A percentile compares a stretch with the other conserved stretches of the same genome.
phyloP scores from a whole-genome alignment of 2,888 invertebrate species.

The Argyresthia goedartella region DNA sequence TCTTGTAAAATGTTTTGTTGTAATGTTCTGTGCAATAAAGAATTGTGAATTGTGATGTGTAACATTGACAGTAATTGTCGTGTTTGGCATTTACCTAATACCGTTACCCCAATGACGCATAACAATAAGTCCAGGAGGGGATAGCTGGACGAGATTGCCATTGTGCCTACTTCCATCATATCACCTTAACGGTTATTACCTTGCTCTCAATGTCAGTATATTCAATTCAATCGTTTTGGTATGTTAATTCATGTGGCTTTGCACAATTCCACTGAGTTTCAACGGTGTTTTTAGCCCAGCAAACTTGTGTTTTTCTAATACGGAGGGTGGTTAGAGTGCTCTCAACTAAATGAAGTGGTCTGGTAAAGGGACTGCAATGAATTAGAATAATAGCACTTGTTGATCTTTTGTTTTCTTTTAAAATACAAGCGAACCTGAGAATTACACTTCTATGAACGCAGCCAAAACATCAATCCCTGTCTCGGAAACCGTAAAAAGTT shows the following conservation, averaged over 20 bases:
- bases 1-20: too few relatives aligned
- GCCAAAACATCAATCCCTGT: not conserved
- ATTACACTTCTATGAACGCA: not conserved
- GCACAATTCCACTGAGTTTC: too few relatives aligned
- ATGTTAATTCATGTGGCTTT: slow-evolving; percentile 31
- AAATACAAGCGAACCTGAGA: not conserved
- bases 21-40: too few relatives aligned
- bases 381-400: not conserved
- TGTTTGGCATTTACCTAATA: too few relatives aligned
- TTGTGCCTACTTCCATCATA: too few relatives aligned
- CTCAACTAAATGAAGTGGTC: slow-evolving; percentile 1
- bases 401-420: not conserved
- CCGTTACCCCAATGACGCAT: too few relatives aligned
- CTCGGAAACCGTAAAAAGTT: slow-evolving; percentile 3
- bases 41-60: too few relatives aligned
- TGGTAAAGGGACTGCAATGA: not conserved
- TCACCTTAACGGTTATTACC: too few relatives aligned
- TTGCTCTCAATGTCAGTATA: not conserved
- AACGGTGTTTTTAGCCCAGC: not conserved
- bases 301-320: not conserved
- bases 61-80: too few relatives aligned
- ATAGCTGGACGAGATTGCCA: too few relatives aligned
- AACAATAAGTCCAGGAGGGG: too few relatives aligned
- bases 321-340: not conserved
- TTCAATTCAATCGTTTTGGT: slow-evolving; percentile 33